Conservation (phyloP, 2,113 vertebrate genomes). For the Scytalopus superciliaris region DNA sequence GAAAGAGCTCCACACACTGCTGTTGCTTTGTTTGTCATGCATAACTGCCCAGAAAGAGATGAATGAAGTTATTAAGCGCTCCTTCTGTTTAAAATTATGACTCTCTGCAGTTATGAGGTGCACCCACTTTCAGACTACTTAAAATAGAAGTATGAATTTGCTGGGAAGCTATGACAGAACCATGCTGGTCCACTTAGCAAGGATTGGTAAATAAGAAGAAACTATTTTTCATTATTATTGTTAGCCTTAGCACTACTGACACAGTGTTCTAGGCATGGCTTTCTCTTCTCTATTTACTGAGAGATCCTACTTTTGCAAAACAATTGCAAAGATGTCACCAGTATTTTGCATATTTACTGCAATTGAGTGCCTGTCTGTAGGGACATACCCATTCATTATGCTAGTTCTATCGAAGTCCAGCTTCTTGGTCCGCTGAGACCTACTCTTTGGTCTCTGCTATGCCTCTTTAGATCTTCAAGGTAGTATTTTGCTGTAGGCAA, state of each 20-base stretch:
- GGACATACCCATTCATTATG: not conserved
- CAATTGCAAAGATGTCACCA: not conserved
- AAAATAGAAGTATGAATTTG: not conserved
- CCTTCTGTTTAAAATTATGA: not conserved
- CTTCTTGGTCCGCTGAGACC: not conserved
- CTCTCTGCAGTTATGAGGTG: not conserved
- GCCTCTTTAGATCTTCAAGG: not conserved
- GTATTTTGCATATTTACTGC: not conserved
- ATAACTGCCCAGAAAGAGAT: not conserved
- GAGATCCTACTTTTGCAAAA: not conserved
- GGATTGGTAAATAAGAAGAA: not conserved
- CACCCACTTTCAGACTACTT: not conserved
- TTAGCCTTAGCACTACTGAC: not conserved
- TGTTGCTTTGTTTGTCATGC: not conserved
- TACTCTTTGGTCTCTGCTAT: not conserved
- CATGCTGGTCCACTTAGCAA: not conserved
- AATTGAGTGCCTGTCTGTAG: not conserved
- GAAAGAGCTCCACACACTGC: not conserved
- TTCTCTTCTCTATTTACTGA: not conserved
- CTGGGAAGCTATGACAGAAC: not conserved
- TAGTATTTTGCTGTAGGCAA: not conserved
- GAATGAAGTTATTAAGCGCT: not conserved
- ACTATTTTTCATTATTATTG: not conserved
- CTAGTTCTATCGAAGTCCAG: not conserved
- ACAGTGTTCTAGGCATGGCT: fast-evolving